Conservation (phyloP, 2,113 vertebrate genomes). For the Sylvia atricapilla region DNA sequence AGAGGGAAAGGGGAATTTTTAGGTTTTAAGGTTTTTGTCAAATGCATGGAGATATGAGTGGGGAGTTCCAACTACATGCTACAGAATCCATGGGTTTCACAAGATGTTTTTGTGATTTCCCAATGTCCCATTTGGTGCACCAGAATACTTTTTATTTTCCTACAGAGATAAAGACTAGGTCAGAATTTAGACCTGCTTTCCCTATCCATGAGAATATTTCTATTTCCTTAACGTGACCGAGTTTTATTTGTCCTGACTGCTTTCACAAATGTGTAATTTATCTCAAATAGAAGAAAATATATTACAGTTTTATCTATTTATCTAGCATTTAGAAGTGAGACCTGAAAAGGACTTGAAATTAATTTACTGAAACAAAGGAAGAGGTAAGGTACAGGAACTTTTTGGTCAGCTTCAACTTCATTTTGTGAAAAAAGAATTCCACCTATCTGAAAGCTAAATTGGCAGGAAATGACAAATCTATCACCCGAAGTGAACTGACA, state of each 20-base stretch:
- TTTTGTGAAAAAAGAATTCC: not conserved
- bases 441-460: not conserved
- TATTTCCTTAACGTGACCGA: not conserved
- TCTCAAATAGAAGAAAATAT: not conserved
- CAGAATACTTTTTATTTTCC: not conserved
- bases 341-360: not conserved
- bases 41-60: not conserved
- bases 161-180: not conserved
- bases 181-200: not conserved
- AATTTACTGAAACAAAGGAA: not conserved
- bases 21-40: not conserved
- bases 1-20: fast-evolving
- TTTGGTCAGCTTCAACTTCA: not conserved
- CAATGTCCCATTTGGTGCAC: not conserved
- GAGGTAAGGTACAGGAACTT: not conserved
- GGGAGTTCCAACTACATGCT: not conserved
- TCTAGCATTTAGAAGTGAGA: not conserved
- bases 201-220: not conserved
- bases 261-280: not conserved
- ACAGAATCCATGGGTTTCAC: not conserved
- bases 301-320: not conserved
- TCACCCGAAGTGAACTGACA: not conserved
- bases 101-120: not conserved
- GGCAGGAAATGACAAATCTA: not conserved
- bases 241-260: not conserved